Percentiles rank a stretch among this genome's conserved stretches.
phyloP scores from a whole-genome alignment of 53 echinoderm and acorn worm genomes.

The Holothuria leucospilota region DNA sequence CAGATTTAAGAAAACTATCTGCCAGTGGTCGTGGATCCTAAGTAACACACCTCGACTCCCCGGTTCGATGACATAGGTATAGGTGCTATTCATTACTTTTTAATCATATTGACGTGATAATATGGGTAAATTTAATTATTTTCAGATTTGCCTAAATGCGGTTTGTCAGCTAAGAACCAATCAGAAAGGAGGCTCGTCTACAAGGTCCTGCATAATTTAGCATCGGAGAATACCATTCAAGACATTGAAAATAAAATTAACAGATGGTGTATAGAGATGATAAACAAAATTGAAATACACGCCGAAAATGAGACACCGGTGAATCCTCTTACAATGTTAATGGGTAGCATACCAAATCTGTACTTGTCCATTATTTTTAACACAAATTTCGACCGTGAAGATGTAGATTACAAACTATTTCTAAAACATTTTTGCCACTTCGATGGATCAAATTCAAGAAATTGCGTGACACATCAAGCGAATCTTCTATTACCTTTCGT shows the following conservation, averaged over 20 bases:
- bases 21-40: too few relatives aligned
- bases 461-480: not conserved
- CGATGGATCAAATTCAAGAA: not conserved
- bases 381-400: not conserved
- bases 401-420: conserved; percentile 29
- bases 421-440: conserved; percentile 20
- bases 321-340: conserved; percentile 7
- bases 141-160: conserved; percentile 21
- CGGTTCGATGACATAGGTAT: too few relatives aligned
- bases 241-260: conserved; percentile 11
- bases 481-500: conserved; percentile 26
- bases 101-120: too few relatives aligned
- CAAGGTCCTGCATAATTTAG: conserved; percentile 24
- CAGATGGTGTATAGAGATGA: not conserved
- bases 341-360: conserved; percentile 5
- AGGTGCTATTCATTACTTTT: too few relatives aligned
- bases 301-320: not conserved
- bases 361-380: conserved; percentile 23
- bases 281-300: conserved; percentile 4
- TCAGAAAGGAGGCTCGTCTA: conserved; percentile 7
- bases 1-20: too few relatives aligned
- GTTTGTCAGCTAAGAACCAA: conserved; percentile 17
- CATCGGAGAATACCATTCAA: conserved; percentile 18
- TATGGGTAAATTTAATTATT: not conserved
- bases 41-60: too few relatives aligned